phyloP scores from a whole-genome alignment of 1,140 invertebrate genomes.

The Phthorimaea operculella region DNA sequence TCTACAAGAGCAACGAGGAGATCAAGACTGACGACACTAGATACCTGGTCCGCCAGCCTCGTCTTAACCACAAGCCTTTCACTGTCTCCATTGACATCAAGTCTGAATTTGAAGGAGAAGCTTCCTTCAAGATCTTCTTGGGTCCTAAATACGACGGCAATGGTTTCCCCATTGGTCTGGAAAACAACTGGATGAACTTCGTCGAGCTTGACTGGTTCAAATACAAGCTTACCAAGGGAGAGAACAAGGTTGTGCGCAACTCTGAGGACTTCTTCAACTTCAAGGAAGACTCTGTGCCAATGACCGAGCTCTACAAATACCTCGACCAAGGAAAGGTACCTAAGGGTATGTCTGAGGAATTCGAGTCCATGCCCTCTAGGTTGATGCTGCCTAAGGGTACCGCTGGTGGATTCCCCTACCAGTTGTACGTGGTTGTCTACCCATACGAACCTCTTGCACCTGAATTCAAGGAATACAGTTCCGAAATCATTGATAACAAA shows the following conservation, averaged over 20 bases:
- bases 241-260: constrained; percentile 74
- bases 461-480: constrained; percentile 26
- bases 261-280: constrained; percentile 74
- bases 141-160: constrained; percentile 66
- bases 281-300: constrained; percentile 72
- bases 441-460: constrained; percentile 44
- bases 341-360: constrained; percentile 62
- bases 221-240: constrained; percentile 71
- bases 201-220: constrained; percentile 78
- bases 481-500: constrained; percentile 48
- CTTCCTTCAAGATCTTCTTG: constrained; percentile 73
- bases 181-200: constrained; percentile 71
- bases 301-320: constrained; percentile 69
- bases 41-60: constrained; percentile 69
- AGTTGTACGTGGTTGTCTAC: constrained; percentile 74
- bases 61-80: constrained; percentile 75
- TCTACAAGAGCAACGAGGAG: constrained; percentile 39
- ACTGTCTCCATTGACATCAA: constrained; percentile 70
- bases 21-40: constrained; percentile 21
- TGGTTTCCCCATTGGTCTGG: constrained; percentile 68
- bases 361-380: constrained; percentile 71
- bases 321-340: constrained; percentile 67
- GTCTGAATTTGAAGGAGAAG: constrained; percentile 67
- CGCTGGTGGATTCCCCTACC: constrained; percentile 71
- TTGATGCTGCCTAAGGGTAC: constrained; percentile 76